Percentiles rank a stretch among this genome's conserved stretches.
These are phyloP conservation scores for Ellobius talpinus DNA, from an alignment of 2,113 vertebrate species.

Conservation along the genomic window DNA sequence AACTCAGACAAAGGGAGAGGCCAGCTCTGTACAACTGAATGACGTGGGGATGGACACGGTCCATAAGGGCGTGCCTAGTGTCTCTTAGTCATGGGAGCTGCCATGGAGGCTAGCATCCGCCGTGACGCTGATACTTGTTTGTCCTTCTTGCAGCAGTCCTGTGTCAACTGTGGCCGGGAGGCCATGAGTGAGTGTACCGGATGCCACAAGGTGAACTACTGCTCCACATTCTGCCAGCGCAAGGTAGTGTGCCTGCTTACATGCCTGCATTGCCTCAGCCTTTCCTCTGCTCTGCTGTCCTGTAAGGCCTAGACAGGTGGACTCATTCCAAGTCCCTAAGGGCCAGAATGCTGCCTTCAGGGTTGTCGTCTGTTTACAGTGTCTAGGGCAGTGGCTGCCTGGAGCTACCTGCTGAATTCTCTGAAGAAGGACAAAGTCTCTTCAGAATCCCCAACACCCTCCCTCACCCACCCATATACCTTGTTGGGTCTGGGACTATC, in stretches of 20 bases:
- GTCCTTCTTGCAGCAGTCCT: slow-evolving; percentile 91
- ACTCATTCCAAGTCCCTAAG: neutral
- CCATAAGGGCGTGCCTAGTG: too few species aligned
- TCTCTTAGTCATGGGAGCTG: neutral
- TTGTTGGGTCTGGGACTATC: neutral
- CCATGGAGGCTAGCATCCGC: neutral
- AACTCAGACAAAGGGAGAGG: too few species aligned
- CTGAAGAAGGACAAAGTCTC: neutral
- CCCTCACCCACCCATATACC: fast-evolving
- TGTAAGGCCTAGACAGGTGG: neutral
- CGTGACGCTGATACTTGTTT: neutral
- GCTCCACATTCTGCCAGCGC: slow-evolving; percentile 97
- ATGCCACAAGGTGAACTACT: slow-evolving; percentile 99
- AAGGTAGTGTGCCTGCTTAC: slow-evolving; percentile 88
- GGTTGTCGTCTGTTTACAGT: neutral
- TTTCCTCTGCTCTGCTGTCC: neutral
- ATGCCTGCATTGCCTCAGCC: neutral
- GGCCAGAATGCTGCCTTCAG: neutral
- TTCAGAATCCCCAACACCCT: neutral
- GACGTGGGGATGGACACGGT: neutral
- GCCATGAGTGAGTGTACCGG: slow-evolving; percentile 96
- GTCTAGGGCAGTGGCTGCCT: neutral
- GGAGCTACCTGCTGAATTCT: neutral
- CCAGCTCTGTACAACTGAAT: neutral
- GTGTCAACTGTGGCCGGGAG: slow-evolving; percentile 96